Evolutionary conservation across 2,797 vertebrate genomes (phyloP).

Genomic region (Semotilus atromaculatus): DNA sequence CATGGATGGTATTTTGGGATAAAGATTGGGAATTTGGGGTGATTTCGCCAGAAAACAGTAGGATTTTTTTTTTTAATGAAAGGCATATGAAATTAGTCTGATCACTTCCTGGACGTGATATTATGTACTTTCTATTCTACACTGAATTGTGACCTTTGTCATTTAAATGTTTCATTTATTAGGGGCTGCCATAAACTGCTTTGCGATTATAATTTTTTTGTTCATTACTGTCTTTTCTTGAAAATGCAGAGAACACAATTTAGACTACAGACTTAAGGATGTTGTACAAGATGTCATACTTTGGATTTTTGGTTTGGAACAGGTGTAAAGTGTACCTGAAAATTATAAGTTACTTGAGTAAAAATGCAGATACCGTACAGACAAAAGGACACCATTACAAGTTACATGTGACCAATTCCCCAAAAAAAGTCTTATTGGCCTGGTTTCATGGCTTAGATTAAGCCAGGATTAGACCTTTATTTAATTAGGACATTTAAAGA

Average conservation of each 20-base stretch:
- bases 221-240: background rate
- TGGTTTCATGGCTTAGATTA: no score
- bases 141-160: conserved; percentile 2
- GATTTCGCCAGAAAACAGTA: background rate
- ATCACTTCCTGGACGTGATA: background rate
- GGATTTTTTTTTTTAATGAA: background rate
- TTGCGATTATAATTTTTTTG: no score
- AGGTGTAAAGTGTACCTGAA: background rate
- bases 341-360: background rate
- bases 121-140: background rate
- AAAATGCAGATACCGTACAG: background rate
- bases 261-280: background rate
- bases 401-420: background rate
- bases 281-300: background rate
- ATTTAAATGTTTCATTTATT: background rate
- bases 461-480: no score
- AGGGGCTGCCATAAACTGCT: conserved; percentile 15
- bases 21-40: background rate
- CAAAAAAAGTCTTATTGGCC: background rate
- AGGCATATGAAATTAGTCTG: background rate
- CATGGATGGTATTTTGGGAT: background rate
- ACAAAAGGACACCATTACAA: background rate
- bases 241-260: background rate
- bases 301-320: background rate
- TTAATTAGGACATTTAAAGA: no score